Base-by-base conservation (phyloP, 2,888 invertebrate genomes). In the Cerceris rybyensis region DNA sequence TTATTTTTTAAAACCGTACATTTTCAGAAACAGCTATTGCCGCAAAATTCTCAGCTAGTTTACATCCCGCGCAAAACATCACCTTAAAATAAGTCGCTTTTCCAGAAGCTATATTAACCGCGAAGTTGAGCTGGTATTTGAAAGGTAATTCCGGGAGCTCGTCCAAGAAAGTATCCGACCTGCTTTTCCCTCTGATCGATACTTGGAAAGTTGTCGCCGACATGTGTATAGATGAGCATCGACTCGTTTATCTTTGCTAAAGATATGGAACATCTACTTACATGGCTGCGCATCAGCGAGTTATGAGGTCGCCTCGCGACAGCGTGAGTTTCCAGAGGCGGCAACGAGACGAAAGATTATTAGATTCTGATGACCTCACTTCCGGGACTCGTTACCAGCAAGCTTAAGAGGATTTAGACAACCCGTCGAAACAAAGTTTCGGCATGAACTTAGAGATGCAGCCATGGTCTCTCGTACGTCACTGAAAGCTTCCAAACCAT, bases 301-400 rank as follows among this genome's bases (percentile, higher is more conserved):
- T 13, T 50, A 50, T 50, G 6, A 13, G 50, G 6, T 7, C 60
- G 55, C 61, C 64, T 7, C 55, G 75, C 67, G 52, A 61, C 61
- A 58, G 54, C 69, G 71, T 67, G 14, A 11, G 11, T 6, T 43
- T 46, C 43, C 39, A 9, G 39, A 2, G 52, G 39, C 39, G 65
- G 57, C 57, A 71, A 59, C n/a, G 54, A 65, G 67, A 71, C 65
- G 65, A 65, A 78, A 58, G 70, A 66, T 80, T 84, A 86, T 84
- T 84, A 83, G 70, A 86, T 84, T 68, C 68, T 73, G 70, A 85
- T 65, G 79, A 71, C 55, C 75, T 68, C 70, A 66, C 69, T 72
- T 70, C 59, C 50, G 58, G 63, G 59, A 59, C 64, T 75, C 79
- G 68, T 84, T 86, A 78, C 74, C 39, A 41, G 65, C 46, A 17